phyloP scores from a whole-genome alignment of 2,113 vertebrate genomes.

The Malurus melanocephalus region DNA sequence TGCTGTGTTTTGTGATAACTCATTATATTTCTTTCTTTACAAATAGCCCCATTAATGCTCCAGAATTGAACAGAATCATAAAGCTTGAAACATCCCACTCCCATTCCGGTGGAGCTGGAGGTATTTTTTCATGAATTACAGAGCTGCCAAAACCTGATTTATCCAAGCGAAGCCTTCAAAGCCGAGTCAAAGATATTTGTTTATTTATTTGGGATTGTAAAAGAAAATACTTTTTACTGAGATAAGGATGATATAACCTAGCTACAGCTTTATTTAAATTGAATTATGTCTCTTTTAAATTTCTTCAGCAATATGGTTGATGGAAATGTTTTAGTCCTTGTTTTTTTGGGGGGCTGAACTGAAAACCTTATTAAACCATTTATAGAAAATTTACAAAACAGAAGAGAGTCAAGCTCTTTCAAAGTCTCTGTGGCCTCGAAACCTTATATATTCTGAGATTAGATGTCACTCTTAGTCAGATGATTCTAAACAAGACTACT shows the following conservation, averaged over 20 bases:
- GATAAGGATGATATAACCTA: constrained; percentile 59
- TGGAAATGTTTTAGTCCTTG: constrained; percentile 63
- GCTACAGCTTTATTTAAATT: constrained; percentile 69
- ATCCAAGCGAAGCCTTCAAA: constrained; percentile 59
- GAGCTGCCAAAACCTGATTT: constrained; percentile 62
- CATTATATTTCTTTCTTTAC: constrained; percentile 82
- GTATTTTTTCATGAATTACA: constrained; percentile 72
- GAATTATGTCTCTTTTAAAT: constrained; percentile 65
- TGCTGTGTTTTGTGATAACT: constrained; percentile 81
- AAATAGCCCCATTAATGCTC: constrained; percentile 79
- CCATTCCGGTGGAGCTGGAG: constrained; percentile 36
- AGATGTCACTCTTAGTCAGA: constrained; percentile 79
- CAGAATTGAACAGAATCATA: constrained; percentile 71
- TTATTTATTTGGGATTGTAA: constrained; percentile 47
- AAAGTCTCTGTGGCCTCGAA: constrained; percentile 73
- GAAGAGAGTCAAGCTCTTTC: constrained; percentile 65
- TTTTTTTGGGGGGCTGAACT: constrained; percentile 56
- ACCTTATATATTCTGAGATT: constrained; percentile 76
- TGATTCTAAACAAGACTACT: constrained; percentile 79
- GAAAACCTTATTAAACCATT: constrained; percentile 78
- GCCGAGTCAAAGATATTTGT: constrained; percentile 21
- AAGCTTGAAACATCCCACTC: constrained; percentile 69
- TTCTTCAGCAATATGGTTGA: constrained; percentile 45
- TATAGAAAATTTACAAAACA: constrained; percentile 76
- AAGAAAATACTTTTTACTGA: constrained; percentile 48